phyloP scores from a whole-genome alignment of 2,888 invertebrate species.

The Chrysolina americana region DNA sequence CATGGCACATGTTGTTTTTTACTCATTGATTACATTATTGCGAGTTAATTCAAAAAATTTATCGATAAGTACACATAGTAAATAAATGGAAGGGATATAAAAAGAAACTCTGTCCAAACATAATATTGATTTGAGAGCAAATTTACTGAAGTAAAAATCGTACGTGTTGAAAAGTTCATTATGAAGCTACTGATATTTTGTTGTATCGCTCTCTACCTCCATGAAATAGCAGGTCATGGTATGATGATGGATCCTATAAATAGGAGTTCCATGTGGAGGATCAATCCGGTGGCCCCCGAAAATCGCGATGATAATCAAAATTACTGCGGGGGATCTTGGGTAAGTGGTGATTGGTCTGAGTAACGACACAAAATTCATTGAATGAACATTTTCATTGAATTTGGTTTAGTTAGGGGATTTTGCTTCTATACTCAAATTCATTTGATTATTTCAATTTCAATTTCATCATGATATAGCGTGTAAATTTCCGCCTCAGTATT shows the following conservation, averaged over 20 bases:
- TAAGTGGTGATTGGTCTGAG: slow-evolving; percentile 54
- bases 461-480: too few relatives aligned
- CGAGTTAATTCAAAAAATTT: background rate
- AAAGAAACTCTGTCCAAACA: background rate
- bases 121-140: background rate
- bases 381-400: too few relatives aligned
- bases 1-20: background rate
- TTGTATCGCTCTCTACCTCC: slow-evolving; percentile 20
- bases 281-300: slow-evolving; percentile 66
- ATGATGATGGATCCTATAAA: slow-evolving; percentile 71
- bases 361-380: too few relatives aligned
- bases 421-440: too few relatives aligned
- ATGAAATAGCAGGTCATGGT: slow-evolving; percentile 69
- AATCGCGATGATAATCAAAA: slow-evolving; percentile 72
- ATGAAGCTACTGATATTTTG: background rate
- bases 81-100: background rate
- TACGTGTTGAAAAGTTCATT: background rate
- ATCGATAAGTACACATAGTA: background rate
- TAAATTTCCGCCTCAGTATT: too few relatives aligned
- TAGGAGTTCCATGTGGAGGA: slow-evolving; percentile 72
- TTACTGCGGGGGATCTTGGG: slow-evolving; percentile 72
- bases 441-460: too few relatives aligned
- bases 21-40: background rate
- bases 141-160: background rate
- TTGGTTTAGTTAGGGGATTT: too few relatives aligned